phyloP scores from a whole-genome alignment of 2,797 vertebrate species.

The Loris lydekkerianus region DNA sequence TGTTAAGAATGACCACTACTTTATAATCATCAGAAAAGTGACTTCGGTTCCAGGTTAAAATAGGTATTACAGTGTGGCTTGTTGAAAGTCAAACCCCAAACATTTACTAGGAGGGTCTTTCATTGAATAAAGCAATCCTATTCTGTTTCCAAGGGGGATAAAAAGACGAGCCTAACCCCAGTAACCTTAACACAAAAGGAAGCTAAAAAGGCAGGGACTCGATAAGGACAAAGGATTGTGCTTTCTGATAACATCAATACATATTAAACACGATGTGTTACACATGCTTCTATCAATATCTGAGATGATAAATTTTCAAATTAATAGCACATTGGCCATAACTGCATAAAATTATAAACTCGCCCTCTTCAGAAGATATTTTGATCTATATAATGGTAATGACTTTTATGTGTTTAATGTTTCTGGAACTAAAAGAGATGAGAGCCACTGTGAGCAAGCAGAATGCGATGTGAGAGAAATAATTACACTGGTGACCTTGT shows the following conservation, averaged over 20 bases:
- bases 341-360: constrained; percentile 64
- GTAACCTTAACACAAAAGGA: constrained; percentile 72
- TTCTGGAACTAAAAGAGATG: constrained; percentile 76
- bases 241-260: constrained; percentile 63
- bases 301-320: constrained; percentile 72
- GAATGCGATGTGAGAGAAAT: constrained; percentile 64
- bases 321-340: constrained; percentile 53
- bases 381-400: constrained; percentile 73
- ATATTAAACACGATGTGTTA: constrained; percentile 65
- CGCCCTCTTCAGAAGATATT: constrained; percentile 58
- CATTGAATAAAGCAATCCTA: constrained; percentile 70
- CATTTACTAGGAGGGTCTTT: constrained; percentile 58
- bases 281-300: constrained; percentile 68
- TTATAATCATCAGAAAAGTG: constrained; percentile 54
- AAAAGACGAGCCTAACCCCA: constrained; percentile 53
- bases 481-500: constrained; percentile 86
- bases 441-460: constrained; percentile 46
- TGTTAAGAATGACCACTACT: constrained; percentile 60
- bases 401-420: constrained; percentile 73
- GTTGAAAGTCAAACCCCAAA: constrained; percentile 67
- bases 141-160: constrained; percentile 60
- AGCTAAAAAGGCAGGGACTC: constrained; percentile 74
- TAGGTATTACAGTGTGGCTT: constrained; percentile 62
- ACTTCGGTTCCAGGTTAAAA: constrained; percentile 73
- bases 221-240: constrained; percentile 72